A percentile compares a stretch with the other conserved stretches of the same genome.
phyloP scores from a whole-genome alignment of 1,140 invertebrate species.

The Elymnias hypermnestra region DNA sequence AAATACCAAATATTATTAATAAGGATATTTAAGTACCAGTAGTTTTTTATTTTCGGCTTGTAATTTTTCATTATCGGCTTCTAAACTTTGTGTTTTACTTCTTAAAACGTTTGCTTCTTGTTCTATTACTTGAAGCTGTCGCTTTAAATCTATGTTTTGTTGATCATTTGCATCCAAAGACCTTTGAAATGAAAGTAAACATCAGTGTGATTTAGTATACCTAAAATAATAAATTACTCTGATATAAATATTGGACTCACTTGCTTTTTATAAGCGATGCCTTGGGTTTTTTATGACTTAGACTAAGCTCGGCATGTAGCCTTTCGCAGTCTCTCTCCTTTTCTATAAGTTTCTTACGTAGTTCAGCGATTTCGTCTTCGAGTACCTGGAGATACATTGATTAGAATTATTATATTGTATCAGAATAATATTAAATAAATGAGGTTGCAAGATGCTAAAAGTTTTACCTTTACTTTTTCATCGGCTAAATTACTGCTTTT shows the following conservation, averaged over 20 bases:
- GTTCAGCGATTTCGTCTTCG: conserved; percentile 83
- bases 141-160: conserved; percentile 81
- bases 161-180: conserved; percentile 78
- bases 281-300: conserved; percentile 80
- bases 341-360: conserved; percentile 87
- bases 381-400: conserved; percentile 41
- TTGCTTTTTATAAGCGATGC: conserved; percentile 78
- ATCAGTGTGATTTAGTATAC: not conserved
- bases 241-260: conserved; percentile 54
- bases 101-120: conserved; percentile 83
- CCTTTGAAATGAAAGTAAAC: conserved; percentile 44
- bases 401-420: not conserved
- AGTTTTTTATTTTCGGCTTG: conserved; percentile 83
- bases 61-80: conserved; percentile 85
- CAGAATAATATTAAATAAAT: not conserved
- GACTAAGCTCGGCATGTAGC: conserved; percentile 82
- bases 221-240: not conserved
- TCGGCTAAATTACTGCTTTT: conserved; percentile 75
- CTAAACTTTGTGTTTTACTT: conserved; percentile 79
- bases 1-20: conserved; percentile 8
- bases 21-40: conserved; percentile 39
- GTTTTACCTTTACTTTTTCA: conserved; percentile 81
- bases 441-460: not conserved
- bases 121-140: conserved; percentile 84
- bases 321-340: conserved; percentile 89